phyloP scores from a whole-genome alignment of 2,888 invertebrate species.

The Pharmacophagus antenor region DNA sequence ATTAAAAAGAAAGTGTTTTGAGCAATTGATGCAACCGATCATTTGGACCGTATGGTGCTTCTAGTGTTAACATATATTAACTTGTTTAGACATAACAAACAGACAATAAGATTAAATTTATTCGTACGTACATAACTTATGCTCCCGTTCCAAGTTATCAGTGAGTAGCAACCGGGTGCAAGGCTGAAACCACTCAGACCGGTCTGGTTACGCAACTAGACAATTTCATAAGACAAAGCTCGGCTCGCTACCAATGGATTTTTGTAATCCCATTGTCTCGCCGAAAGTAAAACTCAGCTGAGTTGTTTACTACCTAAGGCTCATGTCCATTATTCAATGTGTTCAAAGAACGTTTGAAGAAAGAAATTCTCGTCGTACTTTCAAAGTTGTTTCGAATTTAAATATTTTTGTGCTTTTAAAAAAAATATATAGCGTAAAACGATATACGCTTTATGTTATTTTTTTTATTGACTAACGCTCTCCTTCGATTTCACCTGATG shows the following conservation, averaged over 20 bases:
- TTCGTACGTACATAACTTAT: not conserved
- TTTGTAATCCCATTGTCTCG: constrained; percentile 36
- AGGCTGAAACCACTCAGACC: constrained; percentile 40
- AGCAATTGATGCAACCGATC: no score
- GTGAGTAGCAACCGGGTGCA: constrained; percentile 34
- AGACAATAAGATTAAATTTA: not conserved
- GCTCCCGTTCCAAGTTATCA: constrained; percentile 14
- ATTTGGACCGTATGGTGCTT: no score
- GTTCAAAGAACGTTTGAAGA: constrained; percentile 4
- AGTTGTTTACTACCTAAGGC: constrained; percentile 10
- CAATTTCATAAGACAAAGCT: constrained; percentile 54
- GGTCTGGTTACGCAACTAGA: constrained; percentile 49
- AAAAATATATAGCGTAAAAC: no score
- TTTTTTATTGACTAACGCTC: no score
- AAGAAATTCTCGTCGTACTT: not conserved
- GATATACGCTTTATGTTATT: no score
- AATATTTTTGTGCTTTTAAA: no score
- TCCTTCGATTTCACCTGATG: no score
- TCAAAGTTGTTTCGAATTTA: no score
- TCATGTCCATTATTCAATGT: not conserved
- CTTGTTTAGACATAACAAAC: not conserved
- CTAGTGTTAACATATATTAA: not conserved
- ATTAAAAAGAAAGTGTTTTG: no score
- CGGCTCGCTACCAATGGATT: constrained; percentile 33
- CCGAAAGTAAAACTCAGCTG: constrained; percentile 29